Conservation (phyloP, 2,888 invertebrate species). For the Lycocerus yunnanus region DNA sequence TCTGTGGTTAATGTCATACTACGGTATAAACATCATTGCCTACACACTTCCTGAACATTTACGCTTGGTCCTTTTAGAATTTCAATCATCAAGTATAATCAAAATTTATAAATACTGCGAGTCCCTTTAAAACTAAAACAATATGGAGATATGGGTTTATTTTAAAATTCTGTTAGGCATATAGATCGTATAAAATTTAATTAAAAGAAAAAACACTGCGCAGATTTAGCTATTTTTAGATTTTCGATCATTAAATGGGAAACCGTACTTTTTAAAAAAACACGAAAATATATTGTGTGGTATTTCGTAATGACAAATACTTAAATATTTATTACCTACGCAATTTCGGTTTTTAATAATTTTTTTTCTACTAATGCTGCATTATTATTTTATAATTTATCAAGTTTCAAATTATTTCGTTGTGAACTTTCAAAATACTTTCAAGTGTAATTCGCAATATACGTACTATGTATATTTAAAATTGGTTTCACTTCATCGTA, state of each 20-base stretch:
- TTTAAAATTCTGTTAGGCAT: not conserved
- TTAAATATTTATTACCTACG: too few relatives aligned
- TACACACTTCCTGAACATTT: conserved; percentile 30
- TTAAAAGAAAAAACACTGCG: too few relatives aligned
- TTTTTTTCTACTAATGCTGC: too few relatives aligned
- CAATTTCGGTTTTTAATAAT: too few relatives aligned
- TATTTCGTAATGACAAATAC: too few relatives aligned
- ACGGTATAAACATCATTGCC: conserved; percentile 24
- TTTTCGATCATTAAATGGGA: too few relatives aligned
- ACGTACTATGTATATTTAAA: not conserved
- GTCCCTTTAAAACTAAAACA: not conserved
- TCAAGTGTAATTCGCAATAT: not conserved
- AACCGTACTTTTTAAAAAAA: too few relatives aligned
- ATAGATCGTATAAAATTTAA: not conserved
- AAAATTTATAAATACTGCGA: conserved; percentile 25
- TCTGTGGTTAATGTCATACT: conserved; percentile 27
- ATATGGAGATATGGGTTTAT: not conserved
- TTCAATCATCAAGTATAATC: conserved; percentile 13
- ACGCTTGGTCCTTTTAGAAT: conserved; percentile 11
- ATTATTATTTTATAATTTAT: too few relatives aligned
- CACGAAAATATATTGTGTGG: too few relatives aligned
- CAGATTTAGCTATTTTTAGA: too few relatives aligned
- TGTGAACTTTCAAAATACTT: too few relatives aligned
- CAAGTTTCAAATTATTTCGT: too few relatives aligned
- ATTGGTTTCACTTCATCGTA: not conserved